Base-by-base conservation (phyloP, 2,888 invertebrate genomes). In the Strigamia crassipes region DNA sequence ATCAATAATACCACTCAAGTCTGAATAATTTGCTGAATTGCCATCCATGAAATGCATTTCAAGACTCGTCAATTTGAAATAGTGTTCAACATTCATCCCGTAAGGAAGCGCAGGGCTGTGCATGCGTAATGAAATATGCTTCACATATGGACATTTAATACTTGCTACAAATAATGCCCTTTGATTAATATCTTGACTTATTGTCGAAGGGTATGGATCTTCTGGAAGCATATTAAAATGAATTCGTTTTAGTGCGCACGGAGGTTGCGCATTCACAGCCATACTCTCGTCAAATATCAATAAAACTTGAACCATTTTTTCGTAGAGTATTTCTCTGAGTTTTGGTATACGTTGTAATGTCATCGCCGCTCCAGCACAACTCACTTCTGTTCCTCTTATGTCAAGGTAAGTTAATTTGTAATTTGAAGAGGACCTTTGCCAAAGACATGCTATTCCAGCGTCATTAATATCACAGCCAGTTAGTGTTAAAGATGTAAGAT, bases 381-480 rank as follows among this genome's bases (percentile, higher is more conserved):
- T 73, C 27, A 73, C 73, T 73, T 73, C 73, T 31, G 73, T 73
- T 27, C 73, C 73, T 73, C 73, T 27, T 27, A 73, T 31, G 13
- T 73, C 73, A 5, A 73, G 73, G 12, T 73, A 73, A 73, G 73
- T 73, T 31, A 73, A 31, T 31, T 27, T 27, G 27, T 31, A 1
- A 31, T 73, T 73, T 4, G 31, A 1, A 27, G 73, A 27, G 13
- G 73, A 73, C 2, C 1, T 73, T 10, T 73, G 12, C 73, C 73
- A 73, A 31, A 73, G 31, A 73, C 73, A 27, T 73, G 73, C 73
- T 31, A 73, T 73, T 73, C 73, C 73, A 73, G 73, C 31, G 73
- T 73, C 73, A n/a, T 73, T 73, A 12, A 73, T 73, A n/a, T 73
- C 73, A 73, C 73, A 73, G 23, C 73, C 73, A 31, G 73, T 73